These are phyloP conservation scores for Dolichoris vasculosae DNA, from an alignment of 1,140 invertebrate species.

Conservation along the genomic window DNA sequence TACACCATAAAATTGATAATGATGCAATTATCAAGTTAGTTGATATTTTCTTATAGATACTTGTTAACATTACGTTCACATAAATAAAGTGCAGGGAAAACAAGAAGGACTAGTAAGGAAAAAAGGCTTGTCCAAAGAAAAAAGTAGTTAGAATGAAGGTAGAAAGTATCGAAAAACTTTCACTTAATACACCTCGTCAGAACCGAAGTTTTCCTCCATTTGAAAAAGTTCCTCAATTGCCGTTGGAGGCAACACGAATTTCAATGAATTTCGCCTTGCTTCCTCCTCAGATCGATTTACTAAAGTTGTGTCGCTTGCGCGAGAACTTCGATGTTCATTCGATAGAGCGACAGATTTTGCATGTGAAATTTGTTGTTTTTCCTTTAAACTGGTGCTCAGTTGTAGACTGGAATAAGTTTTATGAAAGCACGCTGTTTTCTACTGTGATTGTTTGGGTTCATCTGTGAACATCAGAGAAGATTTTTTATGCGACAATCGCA, in stretches of 20 bases:
- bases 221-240: conserved; percentile 30
- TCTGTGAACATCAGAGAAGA: neutral
- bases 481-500: neutral
- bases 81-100: neutral
- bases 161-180: conserved; percentile 35
- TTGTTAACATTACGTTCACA: neutral
- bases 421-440: neutral
- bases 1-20: neutral
- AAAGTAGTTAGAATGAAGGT: neutral
- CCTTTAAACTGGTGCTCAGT: neutral
- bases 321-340: neutral
- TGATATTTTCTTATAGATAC: neutral
- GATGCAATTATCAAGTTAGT: neutral
- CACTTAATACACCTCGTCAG: conserved; percentile 35
- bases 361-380: conserved; percentile 34
- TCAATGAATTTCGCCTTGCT: conserved; percentile 38
- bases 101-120: neutral
- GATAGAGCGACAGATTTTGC: conserved; percentile 16
- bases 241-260: conserved; percentile 7
- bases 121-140: neutral
- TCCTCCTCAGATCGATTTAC: neutral
- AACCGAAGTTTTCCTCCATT: conserved; percentile 14
- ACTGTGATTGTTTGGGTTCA: neutral
- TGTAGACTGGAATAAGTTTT: conserved; percentile 11
- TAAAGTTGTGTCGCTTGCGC: neutral